Base-by-base conservation (phyloP, 2,888 invertebrate genomes). In the Scaeva pyrastri region DNA sequence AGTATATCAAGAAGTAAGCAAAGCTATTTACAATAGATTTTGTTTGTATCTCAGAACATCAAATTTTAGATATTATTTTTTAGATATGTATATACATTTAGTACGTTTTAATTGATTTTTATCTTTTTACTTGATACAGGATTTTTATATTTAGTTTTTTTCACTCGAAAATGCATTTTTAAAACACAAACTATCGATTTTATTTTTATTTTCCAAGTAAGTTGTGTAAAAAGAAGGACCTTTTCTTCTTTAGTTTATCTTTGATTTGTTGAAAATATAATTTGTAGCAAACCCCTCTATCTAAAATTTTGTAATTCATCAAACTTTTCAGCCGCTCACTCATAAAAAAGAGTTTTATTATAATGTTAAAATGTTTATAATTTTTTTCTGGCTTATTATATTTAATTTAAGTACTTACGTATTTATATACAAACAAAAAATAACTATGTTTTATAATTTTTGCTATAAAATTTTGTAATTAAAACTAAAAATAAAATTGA, bases 21-120 rank as follows among this genome's bases (percentile, higher is more conserved):
- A 16, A 58, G 58, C 58, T 58, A 39, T 58, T 39, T 58, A 58
- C 58, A 39, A 39, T 11, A 58, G 21, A 58, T 10, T 11, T 31
- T 31, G 31, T 16, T 56, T 11, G n/a, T 26, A 10, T 56, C 5
- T 19, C 10, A 56, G 31, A 56, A 56, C 4, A 56, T 56, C 31
- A 11, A 10, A 56, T 16, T 19, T 6, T 39, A 60, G 52, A 23
- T 39, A 11, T 21, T 39, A 39, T 5, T 2, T 2, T 58, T 21
- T 21, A 60, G 16, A 36, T 39, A 58, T 19, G 10, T 26, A n/a
- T 52, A 19, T 58, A 39, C 39, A 60, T 58, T 58, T 19, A 39
- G 6, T 39, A 36, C 3, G 3, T 39, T 39, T 52, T 12, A 21
- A 21, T 50, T 50, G 19, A 21, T 21, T 5, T 50, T 50, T 14